Evolutionary conservation across 2,888 invertebrate genomes (phyloP), one percentile per base, ranked within the genome.

Genomic region (Agriopis leucophaearia): DNA sequence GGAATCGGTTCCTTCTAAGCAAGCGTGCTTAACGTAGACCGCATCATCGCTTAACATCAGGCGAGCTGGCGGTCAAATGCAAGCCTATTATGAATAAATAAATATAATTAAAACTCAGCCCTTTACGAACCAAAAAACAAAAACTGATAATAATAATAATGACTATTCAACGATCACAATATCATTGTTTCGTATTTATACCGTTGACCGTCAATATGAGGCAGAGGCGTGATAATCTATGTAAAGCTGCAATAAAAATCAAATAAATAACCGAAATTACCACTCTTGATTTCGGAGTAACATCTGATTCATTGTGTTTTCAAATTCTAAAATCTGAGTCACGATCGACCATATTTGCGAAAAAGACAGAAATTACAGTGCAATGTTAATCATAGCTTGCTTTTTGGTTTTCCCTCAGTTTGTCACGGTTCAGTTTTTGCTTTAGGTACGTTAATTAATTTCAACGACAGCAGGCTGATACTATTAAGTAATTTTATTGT

Each of bases 251-350:
- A 56, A 75, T 73, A 70, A 74, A 71, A 69, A 69, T 73, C 55
- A 63, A 54, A 75, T 75, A 72, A 73, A 72, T 66, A 60, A 67
- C 57, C 35, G 10, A 63, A 66, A 69, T 68, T 50, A 45, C 50
- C 63, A 66, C 62, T 70, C 47, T 58, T 59, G 42, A 61, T 69
- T 65, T 70, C 64, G 57, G 35, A 44, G 8, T 38, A 47, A 44
- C 60, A 45, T 42, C 60, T 57, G 61, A 69, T 60, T 65, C 66
- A 70, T 65, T 63, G 40, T 48, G 47, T 66, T 70, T 35, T 63
- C 35, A 76, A 66, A 64, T 42, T 67, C 38, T 38, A 58, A 52
- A 40, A 50, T 62, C 82, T 84, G 80, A 76, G 81, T 78, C 82
- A 85, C 55, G 13, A 13, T 5, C 27, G 27, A 27, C 27, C 27